These are phyloP conservation scores for Rhea americana DNA, from an alignment of 2,113 vertebrate species.

Conservation along the genomic window DNA sequence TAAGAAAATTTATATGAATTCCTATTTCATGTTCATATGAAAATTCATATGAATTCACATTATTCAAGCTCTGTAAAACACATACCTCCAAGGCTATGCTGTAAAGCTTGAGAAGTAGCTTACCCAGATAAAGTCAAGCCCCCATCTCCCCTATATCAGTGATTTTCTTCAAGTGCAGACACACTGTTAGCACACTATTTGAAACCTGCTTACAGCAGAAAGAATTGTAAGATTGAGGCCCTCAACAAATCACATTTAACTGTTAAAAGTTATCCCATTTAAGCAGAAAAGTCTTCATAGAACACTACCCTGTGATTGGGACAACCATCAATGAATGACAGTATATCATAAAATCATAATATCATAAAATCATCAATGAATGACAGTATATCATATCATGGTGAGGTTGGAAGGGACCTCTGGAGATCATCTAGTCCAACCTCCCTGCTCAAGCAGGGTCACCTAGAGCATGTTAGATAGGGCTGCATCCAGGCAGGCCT, in stretches of 20 bases:
- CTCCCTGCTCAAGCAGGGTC: too few species aligned
- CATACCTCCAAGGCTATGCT: constrained; percentile 19
- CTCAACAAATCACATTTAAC: background rate
- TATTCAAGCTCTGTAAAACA: constrained; percentile 31
- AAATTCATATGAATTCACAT: constrained; percentile 39
- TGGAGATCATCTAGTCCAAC: too few species aligned
- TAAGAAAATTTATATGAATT: constrained; percentile 38
- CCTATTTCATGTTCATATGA: constrained; percentile 47
- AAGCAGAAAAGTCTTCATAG: background rate
- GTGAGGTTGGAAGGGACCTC: too few species aligned
- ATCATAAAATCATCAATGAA: background rate
- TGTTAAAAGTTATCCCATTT: background rate
- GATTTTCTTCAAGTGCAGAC: background rate
- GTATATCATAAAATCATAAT: too few species aligned
- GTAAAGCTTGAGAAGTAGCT: background rate
- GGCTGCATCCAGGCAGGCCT: too few species aligned
- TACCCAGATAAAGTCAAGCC: background rate
- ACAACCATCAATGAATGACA: background rate
- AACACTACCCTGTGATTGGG: background rate
- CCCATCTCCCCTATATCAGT: background rate
- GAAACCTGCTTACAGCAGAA: background rate
- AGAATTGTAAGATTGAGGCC: background rate
- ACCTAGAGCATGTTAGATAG: too few species aligned
- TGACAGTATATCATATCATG: background rate
- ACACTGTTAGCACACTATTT: background rate